Conservation (phyloP, 2,888 invertebrate genomes). For the Lycocerus yunnanus region DNA sequence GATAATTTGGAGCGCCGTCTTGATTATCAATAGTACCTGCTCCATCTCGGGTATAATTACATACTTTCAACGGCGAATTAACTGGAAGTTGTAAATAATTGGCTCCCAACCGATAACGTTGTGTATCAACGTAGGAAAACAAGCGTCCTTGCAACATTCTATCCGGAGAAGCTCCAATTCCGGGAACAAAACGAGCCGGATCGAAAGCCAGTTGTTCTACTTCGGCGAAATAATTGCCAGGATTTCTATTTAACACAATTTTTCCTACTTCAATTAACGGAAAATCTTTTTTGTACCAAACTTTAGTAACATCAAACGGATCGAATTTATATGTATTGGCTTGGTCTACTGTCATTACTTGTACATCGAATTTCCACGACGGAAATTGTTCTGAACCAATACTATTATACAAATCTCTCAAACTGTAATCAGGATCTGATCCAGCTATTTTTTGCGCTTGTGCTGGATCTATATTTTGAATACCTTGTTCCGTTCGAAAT, state of each 20-base stretch:
- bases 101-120: conserved; percentile 85
- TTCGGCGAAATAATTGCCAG: conserved; percentile 91
- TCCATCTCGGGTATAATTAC: conserved; percentile 90
- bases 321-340: conserved; percentile 80
- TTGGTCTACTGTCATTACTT: conserved; percentile 86
- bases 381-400: conserved; percentile 76
- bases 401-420: conserved; percentile 87
- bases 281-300: conserved; percentile 88
- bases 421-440: conserved; percentile 85
- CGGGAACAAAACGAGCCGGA: conserved; percentile 87
- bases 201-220: conserved; percentile 92
- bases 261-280: conserved; percentile 89
- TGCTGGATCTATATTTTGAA: conserved; percentile 74
- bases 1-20: conserved; percentile 93
- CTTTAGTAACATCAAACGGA: conserved; percentile 92
- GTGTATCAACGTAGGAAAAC: conserved; percentile 90
- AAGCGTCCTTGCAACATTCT: conserved; percentile 90
- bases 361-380: conserved; percentile 82
- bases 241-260: conserved; percentile 84
- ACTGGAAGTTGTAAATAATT: conserved; percentile 93
- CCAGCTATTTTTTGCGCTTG: conserved; percentile 72
- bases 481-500: conserved; percentile 89
- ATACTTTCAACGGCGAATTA: conserved; percentile 82
- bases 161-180: conserved; percentile 91
- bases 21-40: conserved; percentile 78